Percentiles rank a stretch among this genome's conserved stretches.
phyloP scores from a whole-genome alignment of 2,113 vertebrate species.

The Serilophus lunatus region DNA sequence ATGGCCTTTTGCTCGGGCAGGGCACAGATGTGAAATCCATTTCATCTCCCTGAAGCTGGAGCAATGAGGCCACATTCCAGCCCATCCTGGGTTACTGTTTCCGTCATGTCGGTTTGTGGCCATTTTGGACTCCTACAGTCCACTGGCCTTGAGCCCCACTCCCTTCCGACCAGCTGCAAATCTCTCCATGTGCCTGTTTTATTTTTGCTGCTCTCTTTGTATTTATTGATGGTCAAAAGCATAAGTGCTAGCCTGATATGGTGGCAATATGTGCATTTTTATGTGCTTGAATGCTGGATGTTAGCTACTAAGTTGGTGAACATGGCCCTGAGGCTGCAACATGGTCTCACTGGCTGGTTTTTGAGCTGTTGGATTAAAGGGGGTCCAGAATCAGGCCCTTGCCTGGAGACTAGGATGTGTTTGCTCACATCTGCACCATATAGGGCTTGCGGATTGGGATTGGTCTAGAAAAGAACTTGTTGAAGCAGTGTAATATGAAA shows the following conservation, averaged over 20 bases:
- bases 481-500: background rate
- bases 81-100: background rate
- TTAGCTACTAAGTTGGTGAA: fast-evolving
- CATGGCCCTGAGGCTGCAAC: background rate
- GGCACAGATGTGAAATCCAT: background rate
- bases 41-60: background rate
- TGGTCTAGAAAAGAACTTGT: background rate
- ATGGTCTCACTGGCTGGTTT: fast-evolving
- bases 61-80: background rate
- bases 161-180: background rate
- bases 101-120: fast-evolving
- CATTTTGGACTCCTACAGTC: background rate
- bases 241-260: background rate
- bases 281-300: fast-evolving
- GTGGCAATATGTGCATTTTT: background rate
- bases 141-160: fast-evolving
- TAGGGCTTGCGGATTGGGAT: background rate
- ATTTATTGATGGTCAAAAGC: background rate
- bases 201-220: background rate
- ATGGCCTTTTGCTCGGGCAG: background rate
- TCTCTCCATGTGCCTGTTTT: fast-evolving
- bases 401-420: background rate
- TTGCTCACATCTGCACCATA: fast-evolving
- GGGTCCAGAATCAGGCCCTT: background rate
- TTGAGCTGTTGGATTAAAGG: background rate